Conservation (phyloP, 2,797 vertebrate genomes). For the Carduelis carduelis region DNA sequence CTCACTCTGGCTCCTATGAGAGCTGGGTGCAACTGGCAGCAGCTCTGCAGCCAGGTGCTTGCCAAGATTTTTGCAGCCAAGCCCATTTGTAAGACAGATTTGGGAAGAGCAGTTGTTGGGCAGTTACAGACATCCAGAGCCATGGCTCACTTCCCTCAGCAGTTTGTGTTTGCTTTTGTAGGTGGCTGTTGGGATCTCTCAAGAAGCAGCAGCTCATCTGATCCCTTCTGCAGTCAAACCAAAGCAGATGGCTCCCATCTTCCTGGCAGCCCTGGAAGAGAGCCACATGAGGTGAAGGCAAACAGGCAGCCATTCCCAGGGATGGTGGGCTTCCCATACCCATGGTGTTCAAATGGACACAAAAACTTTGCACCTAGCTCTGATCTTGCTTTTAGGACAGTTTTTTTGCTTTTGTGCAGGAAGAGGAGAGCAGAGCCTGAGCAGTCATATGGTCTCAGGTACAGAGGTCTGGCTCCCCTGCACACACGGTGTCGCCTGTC, state of each 20-base stretch:
- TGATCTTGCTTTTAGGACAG: neutral
- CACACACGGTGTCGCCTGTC: neutral
- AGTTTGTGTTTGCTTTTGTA: accelerated
- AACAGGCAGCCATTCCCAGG: neutral
- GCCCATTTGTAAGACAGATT: neutral
- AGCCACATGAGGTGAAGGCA: neutral
- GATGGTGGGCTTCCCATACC: neutral
- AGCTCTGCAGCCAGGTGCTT: neutral
- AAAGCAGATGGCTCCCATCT: neutral
- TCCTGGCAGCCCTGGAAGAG: neutral
- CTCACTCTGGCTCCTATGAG: neutral
- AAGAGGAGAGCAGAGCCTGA: neutral
- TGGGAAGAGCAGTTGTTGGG: neutral
- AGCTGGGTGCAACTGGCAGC: neutral
- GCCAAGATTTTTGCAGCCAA: neutral
- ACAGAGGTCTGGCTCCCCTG: neutral
- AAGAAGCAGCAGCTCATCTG: neutral
- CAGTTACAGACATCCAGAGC: neutral
- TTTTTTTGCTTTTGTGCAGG: neutral
- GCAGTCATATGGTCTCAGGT: neutral
- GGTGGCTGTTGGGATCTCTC: neutral
- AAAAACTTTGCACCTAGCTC: neutral
- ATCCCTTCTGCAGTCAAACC: neutral
- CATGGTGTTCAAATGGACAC: neutral
- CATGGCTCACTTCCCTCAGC: accelerated